These are phyloP conservation scores for Microplitis manilae DNA, from an alignment of 2,888 invertebrate genomes.

Conservation along the genomic window DNA sequence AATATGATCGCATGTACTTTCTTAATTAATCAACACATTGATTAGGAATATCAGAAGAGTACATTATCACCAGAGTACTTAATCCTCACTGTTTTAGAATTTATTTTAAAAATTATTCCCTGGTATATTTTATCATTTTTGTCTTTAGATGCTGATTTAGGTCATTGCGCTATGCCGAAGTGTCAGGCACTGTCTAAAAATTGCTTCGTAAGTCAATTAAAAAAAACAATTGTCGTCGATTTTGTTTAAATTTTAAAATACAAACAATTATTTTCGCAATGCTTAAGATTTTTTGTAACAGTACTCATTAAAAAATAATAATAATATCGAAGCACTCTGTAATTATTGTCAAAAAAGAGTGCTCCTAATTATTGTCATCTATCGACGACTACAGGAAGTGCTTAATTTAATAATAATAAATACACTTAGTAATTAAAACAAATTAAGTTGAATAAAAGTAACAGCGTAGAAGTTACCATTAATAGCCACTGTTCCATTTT, in stretches of 20 bases:
- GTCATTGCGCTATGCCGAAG: background rate
- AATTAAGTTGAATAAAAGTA: background rate
- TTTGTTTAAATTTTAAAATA: background rate
- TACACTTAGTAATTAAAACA: background rate
- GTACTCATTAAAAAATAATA: background rate
- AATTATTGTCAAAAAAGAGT: conserved; percentile 52
- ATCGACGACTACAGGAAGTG: conserved; percentile 42
- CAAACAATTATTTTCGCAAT: background rate
- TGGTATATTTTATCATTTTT: background rate
- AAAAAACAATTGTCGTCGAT: background rate
- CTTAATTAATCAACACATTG: conserved; percentile 22
- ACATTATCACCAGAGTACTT: background rate
- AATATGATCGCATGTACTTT: conserved; percentile 41
- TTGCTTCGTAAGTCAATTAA: background rate
- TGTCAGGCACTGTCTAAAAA: background rate
- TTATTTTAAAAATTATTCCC: background rate
- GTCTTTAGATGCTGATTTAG: background rate
- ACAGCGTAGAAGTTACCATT: background rate
- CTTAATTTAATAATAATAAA: conserved; percentile 4
- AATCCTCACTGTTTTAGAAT: too few species aligned
- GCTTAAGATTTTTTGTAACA: conserved; percentile 25
- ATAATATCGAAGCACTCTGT: conserved; percentile 22
- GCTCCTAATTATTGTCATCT: conserved; percentile 51
- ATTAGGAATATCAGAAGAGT: background rate
- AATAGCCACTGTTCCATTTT: too few species aligned